Conservation (phyloP, 2,113 vertebrate genomes). For the Sprattus sprattus region DNA sequence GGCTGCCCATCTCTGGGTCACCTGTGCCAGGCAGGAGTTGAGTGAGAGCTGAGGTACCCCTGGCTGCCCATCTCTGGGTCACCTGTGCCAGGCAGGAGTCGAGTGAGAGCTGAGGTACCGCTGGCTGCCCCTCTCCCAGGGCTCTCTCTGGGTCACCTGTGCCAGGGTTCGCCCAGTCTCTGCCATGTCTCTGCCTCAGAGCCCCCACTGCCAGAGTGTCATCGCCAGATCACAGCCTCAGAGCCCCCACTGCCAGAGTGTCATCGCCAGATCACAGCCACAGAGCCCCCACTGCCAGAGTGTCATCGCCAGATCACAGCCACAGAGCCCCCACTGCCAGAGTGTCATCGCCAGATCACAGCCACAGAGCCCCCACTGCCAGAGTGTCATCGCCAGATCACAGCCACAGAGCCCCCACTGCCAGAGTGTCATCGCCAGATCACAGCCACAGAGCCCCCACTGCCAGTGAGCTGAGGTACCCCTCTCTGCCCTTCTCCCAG, state of each 20-base stretch:
- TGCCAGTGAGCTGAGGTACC: too few species aligned
- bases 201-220: not conserved
- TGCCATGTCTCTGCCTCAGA: not conserved
- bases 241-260: too few species aligned
- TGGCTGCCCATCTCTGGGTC: not conserved
- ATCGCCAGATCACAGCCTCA: not conserved
- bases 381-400: not conserved
- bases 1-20: not conserved
- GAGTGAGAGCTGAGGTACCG: too few species aligned
- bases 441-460: too few species aligned
- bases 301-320: too few species aligned
- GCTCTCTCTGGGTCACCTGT: not conserved
- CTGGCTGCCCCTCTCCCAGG: not conserved
- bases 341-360: not conserved
- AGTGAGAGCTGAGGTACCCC: too few species aligned
- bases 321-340: not conserved
- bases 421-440: not conserved
- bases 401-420: too few species aligned
- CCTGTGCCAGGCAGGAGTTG: not conserved
- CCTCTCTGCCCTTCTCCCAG: not conserved
- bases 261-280: not conserved
- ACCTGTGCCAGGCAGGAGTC: not conserved
- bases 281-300: too few species aligned
- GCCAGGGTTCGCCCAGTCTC: not conserved
- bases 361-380: not conserved